Conservation (phyloP, 1,140 invertebrate genomes). For the Samia ricini region DNA sequence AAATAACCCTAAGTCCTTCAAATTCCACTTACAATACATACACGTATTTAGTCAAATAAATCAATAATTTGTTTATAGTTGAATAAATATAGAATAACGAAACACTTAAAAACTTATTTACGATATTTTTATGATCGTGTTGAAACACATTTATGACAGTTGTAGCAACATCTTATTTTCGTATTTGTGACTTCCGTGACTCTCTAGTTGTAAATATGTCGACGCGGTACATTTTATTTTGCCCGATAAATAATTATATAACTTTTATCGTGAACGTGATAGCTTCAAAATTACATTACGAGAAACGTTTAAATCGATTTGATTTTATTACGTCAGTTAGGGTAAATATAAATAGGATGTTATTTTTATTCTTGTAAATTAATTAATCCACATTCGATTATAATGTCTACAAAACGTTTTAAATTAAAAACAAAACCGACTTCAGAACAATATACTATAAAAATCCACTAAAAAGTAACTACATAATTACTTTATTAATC, state of each 20-base stretch:
- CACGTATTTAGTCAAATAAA: no score
- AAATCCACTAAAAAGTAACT: no score
- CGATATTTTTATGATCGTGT: conserved; percentile 31
- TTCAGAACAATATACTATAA: no score
- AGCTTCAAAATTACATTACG: background rate
- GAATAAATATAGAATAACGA: background rate
- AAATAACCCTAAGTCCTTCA: no score
- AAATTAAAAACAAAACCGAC: no score
- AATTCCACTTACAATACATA: no score
- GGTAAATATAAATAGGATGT: no score
- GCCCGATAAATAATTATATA: conserved; percentile 23
- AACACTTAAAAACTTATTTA: conserved; percentile 1
- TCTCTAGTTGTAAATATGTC: conserved; percentile 42
- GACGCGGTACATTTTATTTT: conserved; percentile 38
- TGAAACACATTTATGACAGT: conserved; percentile 33
- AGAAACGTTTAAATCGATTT: background rate
- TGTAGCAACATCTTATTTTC: conserved; percentile 30
- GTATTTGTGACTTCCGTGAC: conserved; percentile 27
- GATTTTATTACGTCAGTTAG: background rate
- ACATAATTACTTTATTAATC: no score
- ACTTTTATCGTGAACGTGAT: conserved; percentile 6
- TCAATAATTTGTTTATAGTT: no score
- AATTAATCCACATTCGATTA: no score
- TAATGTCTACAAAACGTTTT: no score
- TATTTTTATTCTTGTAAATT: no score